A percentile compares a stretch with the other conserved stretches of the same genome.
These are phyloP conservation scores for Sitobion miscanthi DNA, from an alignment of 1,140 invertebrate species.

Conservation along the genomic window DNA sequence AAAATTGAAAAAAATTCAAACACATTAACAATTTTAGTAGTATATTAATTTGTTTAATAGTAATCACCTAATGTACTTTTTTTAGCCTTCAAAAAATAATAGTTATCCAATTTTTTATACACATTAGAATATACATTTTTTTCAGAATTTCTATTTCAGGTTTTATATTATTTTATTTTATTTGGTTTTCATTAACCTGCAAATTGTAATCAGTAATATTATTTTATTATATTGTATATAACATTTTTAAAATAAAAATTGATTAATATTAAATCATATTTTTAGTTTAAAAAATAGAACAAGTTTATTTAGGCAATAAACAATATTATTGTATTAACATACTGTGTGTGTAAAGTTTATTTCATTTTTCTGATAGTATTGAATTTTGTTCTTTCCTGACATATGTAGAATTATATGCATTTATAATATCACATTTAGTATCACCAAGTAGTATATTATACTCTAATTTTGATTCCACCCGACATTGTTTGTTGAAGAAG, in stretches of 20 bases:
- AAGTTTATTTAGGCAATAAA: slow-evolving; percentile 56
- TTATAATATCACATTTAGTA: neutral
- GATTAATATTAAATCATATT: slow-evolving; percentile 55
- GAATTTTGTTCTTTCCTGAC: neutral
- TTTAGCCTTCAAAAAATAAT: slow-evolving; percentile 8
- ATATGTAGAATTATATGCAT: neutral
- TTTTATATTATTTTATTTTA: slow-evolving; percentile 50
- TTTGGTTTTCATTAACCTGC: slow-evolving; percentile 26
- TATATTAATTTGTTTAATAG: slow-evolving; percentile 18
- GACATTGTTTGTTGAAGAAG: too few relatives aligned
- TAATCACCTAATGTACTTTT: slow-evolving; percentile 11
- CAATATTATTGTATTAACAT: slow-evolving; percentile 50
- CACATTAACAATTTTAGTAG: neutral
- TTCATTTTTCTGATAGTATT: neutral
- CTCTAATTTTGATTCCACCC: too few relatives aligned
- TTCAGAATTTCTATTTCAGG: slow-evolving; percentile 36
- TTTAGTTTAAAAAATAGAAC: slow-evolving; percentile 55
- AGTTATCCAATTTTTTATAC: neutral
- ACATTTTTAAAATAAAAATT: slow-evolving; percentile 52
- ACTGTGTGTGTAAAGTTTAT: neutral
- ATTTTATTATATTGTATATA: slow-evolving; percentile 55
- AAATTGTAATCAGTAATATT: slow-evolving; percentile 46
- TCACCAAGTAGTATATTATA: too few relatives aligned
- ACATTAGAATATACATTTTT: slow-evolving; percentile 38
- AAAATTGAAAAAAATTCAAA: slow-evolving; percentile 3